Base-by-base conservation (phyloP, 1,140 invertebrate genomes). In the Procambarus clarkii region DNA sequence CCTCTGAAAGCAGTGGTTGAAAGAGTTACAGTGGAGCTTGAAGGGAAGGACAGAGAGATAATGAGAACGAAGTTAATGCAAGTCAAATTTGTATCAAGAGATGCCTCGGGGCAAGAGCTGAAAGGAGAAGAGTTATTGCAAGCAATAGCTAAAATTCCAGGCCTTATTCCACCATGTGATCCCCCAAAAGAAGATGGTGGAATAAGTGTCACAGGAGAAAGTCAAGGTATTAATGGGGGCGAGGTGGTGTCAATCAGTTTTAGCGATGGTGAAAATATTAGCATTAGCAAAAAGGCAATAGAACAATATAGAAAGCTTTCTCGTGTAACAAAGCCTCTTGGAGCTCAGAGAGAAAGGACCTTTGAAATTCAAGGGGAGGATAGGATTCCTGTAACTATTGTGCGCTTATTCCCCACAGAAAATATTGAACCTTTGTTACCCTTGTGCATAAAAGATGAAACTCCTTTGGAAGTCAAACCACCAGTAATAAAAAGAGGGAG, bases 271-370 rank as follows among this genome's bases (percentile, higher is more conserved):
- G 87, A 88, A 11, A 80, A 21, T 18, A 69, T 88, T 60, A 81
- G 34, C 48, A 71, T 88, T 21, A 69, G 34, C 13, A 88, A 79
- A 34, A 82, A 79, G 13, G 79, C 64, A 21, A 82, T 88, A 44
- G 87, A 88, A 21, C 78, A 88, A 24, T 88, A 81, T 50, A 78
- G 79, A 5, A 81, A 80, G 74, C 78, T 88, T 34, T 88, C 87
- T 50, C 24, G 44, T 45, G 48, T 82, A 48, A 81, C 87, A n/a
- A 60, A 88, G 44, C 69, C 87, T 21, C 79, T 88, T 34, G 58
- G 48, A 48, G 87, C 48, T 24, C 54, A 82, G 48, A 81, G 79
- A 44, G 87, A 88, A 44, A 88, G 21, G 45, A 81, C 64, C 3
- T 81, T 71, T 74, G 69, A 45, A n/a, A 50, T 15, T 46, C 44